A percentile compares a stretch with the other conserved stretches of the same genome.
Evolutionary conservation across 2,113 vertebrate species (phyloP).

Genomic region (Pipa parva): DNA sequence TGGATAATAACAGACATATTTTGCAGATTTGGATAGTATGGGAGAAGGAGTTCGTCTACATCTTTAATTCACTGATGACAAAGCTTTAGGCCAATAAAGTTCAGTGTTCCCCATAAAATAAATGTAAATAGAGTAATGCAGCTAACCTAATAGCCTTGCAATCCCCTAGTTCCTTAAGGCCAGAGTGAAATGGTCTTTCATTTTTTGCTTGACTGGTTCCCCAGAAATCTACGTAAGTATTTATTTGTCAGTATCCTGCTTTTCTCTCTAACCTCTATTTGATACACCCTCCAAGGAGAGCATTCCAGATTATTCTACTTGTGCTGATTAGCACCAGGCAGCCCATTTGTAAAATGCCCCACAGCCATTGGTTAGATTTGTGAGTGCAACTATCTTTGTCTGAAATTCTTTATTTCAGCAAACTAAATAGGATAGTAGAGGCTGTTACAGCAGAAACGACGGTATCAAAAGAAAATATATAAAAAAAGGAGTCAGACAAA

Average conservation of each 20-base stretch:
- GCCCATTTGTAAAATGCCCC: neutral
- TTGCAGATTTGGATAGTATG: no score
- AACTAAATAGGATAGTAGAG: neutral
- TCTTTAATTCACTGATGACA: no score
- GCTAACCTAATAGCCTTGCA: no score
- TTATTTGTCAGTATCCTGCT: neutral
- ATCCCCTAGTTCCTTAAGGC: neutral
- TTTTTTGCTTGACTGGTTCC: neutral
- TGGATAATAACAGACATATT: no score
- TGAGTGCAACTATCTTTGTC: neutral
- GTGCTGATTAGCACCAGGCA: neutral
- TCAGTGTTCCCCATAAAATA: no score
- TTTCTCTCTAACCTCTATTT: neutral
- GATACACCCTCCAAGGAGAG: neutral
- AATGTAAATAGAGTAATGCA: no score
- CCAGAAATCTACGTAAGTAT: neutral
- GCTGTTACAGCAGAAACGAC: neutral
- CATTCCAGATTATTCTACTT: no score
- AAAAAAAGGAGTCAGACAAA: neutral
- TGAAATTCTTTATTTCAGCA: neutral
- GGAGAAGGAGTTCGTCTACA: no score
- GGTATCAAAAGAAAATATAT: neutral
- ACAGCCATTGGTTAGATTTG: neutral
- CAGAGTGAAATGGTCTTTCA: neutral
- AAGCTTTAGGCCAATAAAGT: no score